Evolutionary conservation across 2,797 vertebrate species (phyloP).

Genomic region (Hippopotamyrus pictus): DNA sequence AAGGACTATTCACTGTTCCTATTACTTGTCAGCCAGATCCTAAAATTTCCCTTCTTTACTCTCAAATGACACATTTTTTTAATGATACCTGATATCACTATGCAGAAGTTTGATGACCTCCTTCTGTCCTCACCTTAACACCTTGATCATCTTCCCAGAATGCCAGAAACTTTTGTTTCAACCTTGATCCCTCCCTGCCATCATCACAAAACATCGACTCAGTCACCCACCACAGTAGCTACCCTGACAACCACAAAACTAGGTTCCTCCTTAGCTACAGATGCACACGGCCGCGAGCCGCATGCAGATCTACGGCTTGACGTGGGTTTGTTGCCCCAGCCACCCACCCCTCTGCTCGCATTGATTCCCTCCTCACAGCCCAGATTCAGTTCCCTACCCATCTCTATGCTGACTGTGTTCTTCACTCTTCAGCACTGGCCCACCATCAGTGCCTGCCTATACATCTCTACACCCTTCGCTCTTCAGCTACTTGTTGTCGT

Average conservation of each 20-base stretch:
- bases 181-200: background rate
- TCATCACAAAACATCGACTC: background rate
- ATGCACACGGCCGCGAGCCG: background rate
- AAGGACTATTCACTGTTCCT: background rate
- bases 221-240: background rate
- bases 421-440: background rate
- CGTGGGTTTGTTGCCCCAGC: background rate
- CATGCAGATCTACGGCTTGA: background rate
- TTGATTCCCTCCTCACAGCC: background rate
- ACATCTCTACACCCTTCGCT: background rate
- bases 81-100: background rate
- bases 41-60: background rate
- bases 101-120: background rate
- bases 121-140: background rate
- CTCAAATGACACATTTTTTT: constrained; percentile 5
- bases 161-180: constrained; percentile 1
- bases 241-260: background rate
- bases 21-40: background rate
- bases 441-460: background rate
- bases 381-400: background rate
- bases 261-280: background rate
- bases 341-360: background rate
- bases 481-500: background rate
- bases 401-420: background rate
- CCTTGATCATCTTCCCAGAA: background rate